Evolutionary conservation across 2,888 invertebrate genomes (phyloP).

Genomic region (Abrostola tripartita): DNA sequence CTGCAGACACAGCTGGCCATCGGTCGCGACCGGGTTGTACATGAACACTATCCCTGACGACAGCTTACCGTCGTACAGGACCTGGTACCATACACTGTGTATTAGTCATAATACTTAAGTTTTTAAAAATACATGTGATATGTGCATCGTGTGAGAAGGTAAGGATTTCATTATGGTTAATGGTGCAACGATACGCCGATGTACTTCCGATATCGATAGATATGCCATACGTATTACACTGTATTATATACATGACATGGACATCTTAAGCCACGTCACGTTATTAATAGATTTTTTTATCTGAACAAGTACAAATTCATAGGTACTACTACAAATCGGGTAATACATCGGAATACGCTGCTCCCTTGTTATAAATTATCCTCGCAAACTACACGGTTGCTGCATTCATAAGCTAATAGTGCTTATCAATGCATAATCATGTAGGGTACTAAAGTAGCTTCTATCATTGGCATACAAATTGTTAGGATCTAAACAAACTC

Average conservation of each 20-base stretch:
- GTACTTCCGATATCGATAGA: neutral
- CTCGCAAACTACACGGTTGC: too few relatives aligned
- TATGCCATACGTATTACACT: neutral
- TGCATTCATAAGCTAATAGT: too few relatives aligned
- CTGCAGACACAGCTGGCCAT: slow-evolving; percentile 99
- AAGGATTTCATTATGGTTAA: neutral
- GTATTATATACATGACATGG: too few relatives aligned
- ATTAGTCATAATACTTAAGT: neutral
- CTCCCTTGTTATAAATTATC: too few relatives aligned
- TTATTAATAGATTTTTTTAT: too few relatives aligned
- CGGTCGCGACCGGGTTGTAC: slow-evolving; percentile 99
- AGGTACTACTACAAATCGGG: too few relatives aligned
- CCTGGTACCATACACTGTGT: slow-evolving; percentile 86
- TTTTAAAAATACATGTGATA: slow-evolving; percentile 11
- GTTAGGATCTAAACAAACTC: neutral
- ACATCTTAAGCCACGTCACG: too few relatives aligned
- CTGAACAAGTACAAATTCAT: too few relatives aligned
- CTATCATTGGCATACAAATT: too few relatives aligned
- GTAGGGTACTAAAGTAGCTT: too few relatives aligned
- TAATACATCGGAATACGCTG: too few relatives aligned
- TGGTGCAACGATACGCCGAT: neutral
- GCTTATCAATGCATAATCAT: too few relatives aligned
- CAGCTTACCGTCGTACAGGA: slow-evolving; percentile 99
- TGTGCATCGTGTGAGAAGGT: slow-evolving; percentile 25
- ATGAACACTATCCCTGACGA: slow-evolving; percentile 99